Conservation (phyloP, 64 coral and sea anemone genomes). For the Astreopora myriophthalma region DNA sequence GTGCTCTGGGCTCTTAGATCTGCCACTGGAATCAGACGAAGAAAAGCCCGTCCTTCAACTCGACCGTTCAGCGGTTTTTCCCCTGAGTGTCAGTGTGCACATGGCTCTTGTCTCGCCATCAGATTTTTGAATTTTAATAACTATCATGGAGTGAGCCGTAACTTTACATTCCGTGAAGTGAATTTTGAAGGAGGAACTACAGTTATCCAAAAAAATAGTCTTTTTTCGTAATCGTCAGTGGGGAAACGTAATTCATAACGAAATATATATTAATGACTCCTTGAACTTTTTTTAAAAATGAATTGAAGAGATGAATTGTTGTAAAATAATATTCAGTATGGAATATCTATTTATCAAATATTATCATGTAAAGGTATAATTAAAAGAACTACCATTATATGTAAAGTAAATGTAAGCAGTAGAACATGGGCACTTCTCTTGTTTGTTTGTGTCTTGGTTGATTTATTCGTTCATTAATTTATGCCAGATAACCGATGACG, state of each 20-base stretch:
- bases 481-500: too few relatives aligned
- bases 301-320: not conserved
- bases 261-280: not conserved
- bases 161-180: not conserved
- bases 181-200: not conserved
- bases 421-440: too few relatives aligned
- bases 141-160: not conserved
- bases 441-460: too few relatives aligned
- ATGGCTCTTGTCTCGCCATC: conserved; percentile 69
- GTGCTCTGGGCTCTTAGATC: conserved; percentile 71
- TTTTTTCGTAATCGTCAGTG: not conserved
- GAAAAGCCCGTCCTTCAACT: conserved; percentile 82
- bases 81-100: conserved; percentile 85
- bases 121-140: not conserved
- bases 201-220: not conserved
- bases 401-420: too few relatives aligned
- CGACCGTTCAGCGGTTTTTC: conserved; percentile 73
- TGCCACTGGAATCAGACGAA: conserved; percentile 83
- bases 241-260: not conserved
- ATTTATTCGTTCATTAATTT: too few relatives aligned
- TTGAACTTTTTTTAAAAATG: not conserved
- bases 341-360: not conserved
- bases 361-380: too few relatives aligned
- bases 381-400: too few relatives aligned
- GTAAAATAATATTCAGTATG: not conserved